These are phyloP conservation scores for Bombus picipes DNA, from an alignment of 1,140 invertebrate genomes.

Conservation along the genomic window DNA sequence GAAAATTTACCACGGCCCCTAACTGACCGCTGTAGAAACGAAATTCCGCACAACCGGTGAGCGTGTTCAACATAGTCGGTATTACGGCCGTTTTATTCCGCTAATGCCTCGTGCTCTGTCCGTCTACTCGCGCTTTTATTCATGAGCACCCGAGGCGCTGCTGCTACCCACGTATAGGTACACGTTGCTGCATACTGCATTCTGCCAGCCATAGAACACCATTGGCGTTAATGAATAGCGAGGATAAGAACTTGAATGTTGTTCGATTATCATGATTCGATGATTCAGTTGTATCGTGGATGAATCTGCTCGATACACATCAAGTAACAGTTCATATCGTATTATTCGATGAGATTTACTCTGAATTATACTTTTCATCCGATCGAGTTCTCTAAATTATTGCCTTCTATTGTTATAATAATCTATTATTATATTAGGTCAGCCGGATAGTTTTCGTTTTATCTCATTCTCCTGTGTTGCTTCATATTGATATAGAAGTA, in stretches of 20 bases:
- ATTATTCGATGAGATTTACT: background rate
- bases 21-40: slow-evolving; percentile 52
- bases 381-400: background rate
- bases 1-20: slow-evolving; percentile 57
- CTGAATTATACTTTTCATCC: background rate
- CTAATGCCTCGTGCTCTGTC: slow-evolving; percentile 63
- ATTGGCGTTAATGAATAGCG: slow-evolving; percentile 52
- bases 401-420: background rate
- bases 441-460: no score
- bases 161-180: slow-evolving; percentile 6
- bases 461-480: no score
- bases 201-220: slow-evolving; percentile 22
- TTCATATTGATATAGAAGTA: no score
- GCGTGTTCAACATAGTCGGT: slow-evolving; percentile 67
- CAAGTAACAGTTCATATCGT: background rate
- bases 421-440: no score
- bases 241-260: slow-evolving; percentile 13
- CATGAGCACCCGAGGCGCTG: slow-evolving; percentile 56
- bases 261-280: slow-evolving; percentile 9
- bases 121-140: slow-evolving; percentile 66
- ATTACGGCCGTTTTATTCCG: slow-evolving; percentile 66
- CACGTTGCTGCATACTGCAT: slow-evolving; percentile 25
- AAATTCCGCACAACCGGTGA: slow-evolving; percentile 64
- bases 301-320: background rate
- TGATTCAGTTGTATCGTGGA: background rate